A percentile compares a stretch with the other conserved stretches of the same genome.
Conservation (phyloP, 1,140 invertebrate species). For the Macrobrachium rosenbergii region DNA sequence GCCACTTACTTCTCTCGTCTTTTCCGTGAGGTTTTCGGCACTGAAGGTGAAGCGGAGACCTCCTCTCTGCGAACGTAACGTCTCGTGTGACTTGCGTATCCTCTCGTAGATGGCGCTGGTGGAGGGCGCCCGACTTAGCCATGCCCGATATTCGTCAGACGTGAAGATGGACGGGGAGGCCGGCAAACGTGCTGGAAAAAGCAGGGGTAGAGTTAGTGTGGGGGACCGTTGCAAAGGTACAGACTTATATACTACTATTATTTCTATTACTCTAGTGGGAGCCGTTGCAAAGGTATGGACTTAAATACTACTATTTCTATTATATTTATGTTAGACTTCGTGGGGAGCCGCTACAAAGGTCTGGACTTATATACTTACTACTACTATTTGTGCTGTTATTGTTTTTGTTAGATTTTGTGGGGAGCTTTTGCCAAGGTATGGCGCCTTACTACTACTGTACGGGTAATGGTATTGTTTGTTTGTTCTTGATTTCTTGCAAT, state of each 20-base stretch:
- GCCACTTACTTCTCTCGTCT: slow-evolving; percentile 72
- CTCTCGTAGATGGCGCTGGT: slow-evolving; percentile 93
- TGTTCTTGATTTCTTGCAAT: too few relatives aligned
- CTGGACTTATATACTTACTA: neutral
- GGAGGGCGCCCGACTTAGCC: slow-evolving; percentile 89
- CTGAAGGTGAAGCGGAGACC: slow-evolving; percentile 84
- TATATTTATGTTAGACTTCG: neutral
- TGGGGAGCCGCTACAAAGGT: too few relatives aligned
- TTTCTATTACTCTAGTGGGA: neutral
- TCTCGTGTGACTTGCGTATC: slow-evolving; percentile 80
- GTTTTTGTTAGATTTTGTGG: neutral
- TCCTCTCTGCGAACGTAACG: slow-evolving; percentile 69
- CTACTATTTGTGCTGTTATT: slow-evolving; percentile 16
- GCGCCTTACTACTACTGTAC: too few relatives aligned
- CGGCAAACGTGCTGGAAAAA: slow-evolving; percentile 71
- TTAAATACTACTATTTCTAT: neutral
- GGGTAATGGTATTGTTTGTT: too few relatives aligned
- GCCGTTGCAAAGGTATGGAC: too few relatives aligned
- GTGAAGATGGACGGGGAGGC: slow-evolving; percentile 85
- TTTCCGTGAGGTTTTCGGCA: slow-evolving; percentile 84
- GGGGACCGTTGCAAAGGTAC: neutral
- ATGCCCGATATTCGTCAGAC: slow-evolving; percentile 90
- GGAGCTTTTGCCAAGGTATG: too few relatives aligned
- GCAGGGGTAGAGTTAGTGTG: slow-evolving; percentile 10
- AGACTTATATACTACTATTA: neutral